A percentile compares a stretch with the other conserved stretches of the same genome.
Evolutionary conservation across 2,888 invertebrate species (phyloP).

Genomic region (Ypsolopha sequella): DNA sequence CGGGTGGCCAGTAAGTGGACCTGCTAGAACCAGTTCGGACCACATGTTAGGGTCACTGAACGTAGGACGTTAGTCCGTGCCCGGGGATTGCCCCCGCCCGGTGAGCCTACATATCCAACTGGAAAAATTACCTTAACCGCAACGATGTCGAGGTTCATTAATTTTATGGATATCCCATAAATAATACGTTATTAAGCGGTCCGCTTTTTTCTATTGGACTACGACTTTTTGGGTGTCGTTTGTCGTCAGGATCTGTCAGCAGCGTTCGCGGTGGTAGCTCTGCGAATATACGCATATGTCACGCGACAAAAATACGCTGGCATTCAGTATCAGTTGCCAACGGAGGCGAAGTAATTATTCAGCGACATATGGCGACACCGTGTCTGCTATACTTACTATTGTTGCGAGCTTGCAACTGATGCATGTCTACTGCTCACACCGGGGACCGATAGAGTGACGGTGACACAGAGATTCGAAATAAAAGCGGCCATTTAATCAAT

Average conservation of each 20-base stretch:
- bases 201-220: background rate
- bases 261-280: background rate
- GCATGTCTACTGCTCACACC: too few relatives aligned
- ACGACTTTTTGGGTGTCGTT: background rate
- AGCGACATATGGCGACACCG: constrained; percentile 41
- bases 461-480: too few relatives aligned
- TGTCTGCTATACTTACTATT: constrained; percentile 47
- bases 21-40: constrained; percentile 51
- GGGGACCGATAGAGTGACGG: too few relatives aligned
- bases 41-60: constrained; percentile 59
- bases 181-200: too few relatives aligned
- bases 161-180: background rate
- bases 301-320: background rate
- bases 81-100: constrained; percentile 19
- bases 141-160: background rate
- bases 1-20: constrained; percentile 42
- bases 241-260: background rate
- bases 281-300: background rate
- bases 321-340: constrained; percentile 2
- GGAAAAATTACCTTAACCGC: constrained; percentile 14
- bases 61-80: constrained; percentile 44
- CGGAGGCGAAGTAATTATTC: background rate
- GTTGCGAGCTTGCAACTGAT: constrained; percentile 28
- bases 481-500: too few relatives aligned
- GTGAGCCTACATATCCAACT: constrained; percentile 13